These are phyloP conservation scores for Thalassophryne amazonica DNA, from an alignment of 2,797 vertebrate genomes.

Conservation along the genomic window DNA sequence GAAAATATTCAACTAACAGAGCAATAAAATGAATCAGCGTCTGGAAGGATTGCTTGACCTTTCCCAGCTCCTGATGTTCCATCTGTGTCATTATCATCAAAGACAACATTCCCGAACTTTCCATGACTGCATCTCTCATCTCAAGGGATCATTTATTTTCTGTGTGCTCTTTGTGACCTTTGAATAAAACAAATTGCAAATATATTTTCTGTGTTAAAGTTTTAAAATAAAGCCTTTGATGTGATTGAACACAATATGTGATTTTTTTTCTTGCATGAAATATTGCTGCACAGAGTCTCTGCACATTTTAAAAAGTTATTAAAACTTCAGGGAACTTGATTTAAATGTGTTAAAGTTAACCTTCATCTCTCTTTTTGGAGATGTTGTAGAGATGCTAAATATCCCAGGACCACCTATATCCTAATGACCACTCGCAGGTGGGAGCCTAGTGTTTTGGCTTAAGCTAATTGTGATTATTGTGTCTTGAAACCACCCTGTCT, in stretches of 20 bases:
- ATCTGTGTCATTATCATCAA: slow-evolving; percentile 56
- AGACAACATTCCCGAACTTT: slow-evolving; percentile 52
- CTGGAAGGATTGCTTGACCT: slow-evolving; percentile 2
- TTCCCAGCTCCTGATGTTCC: slow-evolving; percentile 36
- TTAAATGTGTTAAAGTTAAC: too few relatives aligned
- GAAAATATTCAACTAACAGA: slow-evolving; percentile 4
- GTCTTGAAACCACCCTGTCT: slow-evolving; percentile 65
- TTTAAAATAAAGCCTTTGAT: neutral
- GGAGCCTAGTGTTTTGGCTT: slow-evolving; percentile 54
- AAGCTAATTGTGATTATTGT: slow-evolving; percentile 74
- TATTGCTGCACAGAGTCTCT: neutral
- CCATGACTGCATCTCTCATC: slow-evolving; percentile 57
- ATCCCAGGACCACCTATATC: slow-evolving; percentile 47
- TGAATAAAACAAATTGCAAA: slow-evolving; percentile 20
- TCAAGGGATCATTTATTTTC: slow-evolving; percentile 47
- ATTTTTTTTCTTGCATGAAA: neutral
- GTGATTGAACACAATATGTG: neutral
- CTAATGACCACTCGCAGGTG: slow-evolving; percentile 49
- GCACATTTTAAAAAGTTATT: neutral
- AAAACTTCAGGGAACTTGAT: neutral
- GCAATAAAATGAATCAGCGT: slow-evolving; percentile 2
- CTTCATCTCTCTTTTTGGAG: too few relatives aligned
- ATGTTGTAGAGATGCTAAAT: slow-evolving; percentile 27
- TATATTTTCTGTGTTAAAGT: neutral
- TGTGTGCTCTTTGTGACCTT: slow-evolving; percentile 47